Evolutionary conservation across 2,113 vertebrate genomes (phyloP).

Genomic region (Cepphus grylle): DNA sequence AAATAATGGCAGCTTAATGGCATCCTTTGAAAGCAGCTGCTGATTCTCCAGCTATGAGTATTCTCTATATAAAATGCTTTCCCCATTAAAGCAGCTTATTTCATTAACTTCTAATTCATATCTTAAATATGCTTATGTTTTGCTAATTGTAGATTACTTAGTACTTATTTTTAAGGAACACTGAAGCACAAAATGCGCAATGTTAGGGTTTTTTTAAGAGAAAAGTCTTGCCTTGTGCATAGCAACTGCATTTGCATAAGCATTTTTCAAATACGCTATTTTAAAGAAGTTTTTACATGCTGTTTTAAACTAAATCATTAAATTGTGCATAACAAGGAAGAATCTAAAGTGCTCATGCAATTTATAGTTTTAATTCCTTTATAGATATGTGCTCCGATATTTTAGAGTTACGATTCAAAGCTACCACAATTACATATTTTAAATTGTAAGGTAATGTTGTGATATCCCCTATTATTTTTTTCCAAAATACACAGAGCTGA

Average conservation of each 20-base stretch:
- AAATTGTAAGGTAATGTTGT: neutral
- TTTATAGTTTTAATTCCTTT: neutral
- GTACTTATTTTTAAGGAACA: conserved; percentile 5
- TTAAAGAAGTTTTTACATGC: neutral
- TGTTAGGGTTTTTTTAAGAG: neutral
- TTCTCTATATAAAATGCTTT: conserved; percentile 24
- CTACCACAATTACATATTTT: neutral
- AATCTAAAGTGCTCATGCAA: neutral
- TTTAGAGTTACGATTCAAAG: neutral
- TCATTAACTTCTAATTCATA: neutral
- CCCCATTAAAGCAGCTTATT: conserved; percentile 1
- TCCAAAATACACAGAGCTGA: neutral
- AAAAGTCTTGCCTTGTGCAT: neutral
- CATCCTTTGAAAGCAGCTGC: conserved; percentile 17
- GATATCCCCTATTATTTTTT: neutral
- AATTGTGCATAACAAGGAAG: neutral
- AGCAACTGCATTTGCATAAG: neutral
- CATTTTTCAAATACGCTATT: neutral
- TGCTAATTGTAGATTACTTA: conserved; percentile 25
- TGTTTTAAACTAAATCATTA: conserved; percentile 1
- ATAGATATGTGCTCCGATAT: neutral
- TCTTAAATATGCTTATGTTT: conserved; percentile 19
- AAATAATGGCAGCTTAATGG: conserved; percentile 4
- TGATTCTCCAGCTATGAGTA: neutral
- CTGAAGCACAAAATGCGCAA: neutral